These are phyloP conservation scores for Alentia gelatinosa DNA, from an alignment of 2,888 invertebrate genomes.

Conservation along the genomic window DNA sequence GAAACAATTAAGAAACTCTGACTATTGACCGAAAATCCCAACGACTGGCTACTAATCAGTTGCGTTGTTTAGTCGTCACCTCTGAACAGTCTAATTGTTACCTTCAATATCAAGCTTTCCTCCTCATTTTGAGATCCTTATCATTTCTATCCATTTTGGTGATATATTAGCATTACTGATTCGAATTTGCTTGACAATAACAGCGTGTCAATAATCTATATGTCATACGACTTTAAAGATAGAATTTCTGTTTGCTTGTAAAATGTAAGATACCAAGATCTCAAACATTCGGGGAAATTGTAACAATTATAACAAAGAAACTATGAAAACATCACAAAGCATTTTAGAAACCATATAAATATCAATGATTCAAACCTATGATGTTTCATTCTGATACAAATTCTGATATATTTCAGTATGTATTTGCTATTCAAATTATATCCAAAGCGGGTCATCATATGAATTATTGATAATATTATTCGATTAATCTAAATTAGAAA, in stretches of 20 bases:
- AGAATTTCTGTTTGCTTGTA: too few relatives aligned
- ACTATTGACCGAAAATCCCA: background rate
- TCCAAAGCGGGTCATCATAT: too few relatives aligned
- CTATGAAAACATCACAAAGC: background rate
- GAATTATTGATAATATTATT: background rate
- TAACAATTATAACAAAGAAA: background rate
- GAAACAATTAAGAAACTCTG: background rate
- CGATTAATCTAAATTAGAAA: background rate
- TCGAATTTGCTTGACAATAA: too few relatives aligned
- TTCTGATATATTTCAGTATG: background rate
- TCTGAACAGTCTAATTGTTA: background rate
- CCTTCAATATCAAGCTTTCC: background rate
- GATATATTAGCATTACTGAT: background rate
- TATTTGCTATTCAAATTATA: background rate
- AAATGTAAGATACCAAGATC: background rate
- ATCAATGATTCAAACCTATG: background rate
- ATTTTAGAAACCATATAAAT: constrained; percentile 16
- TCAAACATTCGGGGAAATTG: background rate
- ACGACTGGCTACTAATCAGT: background rate
- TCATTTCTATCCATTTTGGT: background rate
- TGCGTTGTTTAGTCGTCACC: background rate
- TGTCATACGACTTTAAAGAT: too few relatives aligned
- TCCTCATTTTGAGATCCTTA: background rate
- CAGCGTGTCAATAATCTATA: too few relatives aligned
- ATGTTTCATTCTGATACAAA: background rate